Evolutionary conservation across 2,797 vertebrate species (phyloP), one percentile per base, ranked within the genome.

Genomic region (Platalea minor): DNA sequence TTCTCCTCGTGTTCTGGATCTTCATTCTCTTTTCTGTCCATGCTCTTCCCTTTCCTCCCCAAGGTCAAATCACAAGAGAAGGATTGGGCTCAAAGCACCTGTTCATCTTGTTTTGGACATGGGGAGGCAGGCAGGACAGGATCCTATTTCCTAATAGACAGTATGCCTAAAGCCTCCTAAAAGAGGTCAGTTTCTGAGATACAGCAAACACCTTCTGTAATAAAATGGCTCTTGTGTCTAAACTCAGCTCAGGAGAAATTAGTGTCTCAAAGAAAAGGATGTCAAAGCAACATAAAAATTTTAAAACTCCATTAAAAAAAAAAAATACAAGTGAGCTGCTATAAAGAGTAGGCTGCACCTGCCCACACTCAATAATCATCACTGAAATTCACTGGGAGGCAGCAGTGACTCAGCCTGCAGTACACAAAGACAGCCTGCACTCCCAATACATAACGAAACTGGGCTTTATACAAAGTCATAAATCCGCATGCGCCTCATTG

Each of bases 371-470:
- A 15, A 85, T 84, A 29, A 89, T 89, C 94, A 91, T 31, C 78
- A 84, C 92, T 19, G 1, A 83, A 94, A 94, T 85, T 96, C 87
- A 89, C 95, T 25, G 88, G 81, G 93, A 96, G 81, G 92, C 93
- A 92, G 88, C 41, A 37, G 53, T 96, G 91, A 97, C 89, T 96
- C 95, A 97, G 91, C 48, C 96, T 94, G 92, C 77, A 46, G 93
- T 35, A 77, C 45, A 80, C 72, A 77, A 67, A 95, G 65, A 39
- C 73, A 82, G 60, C 61, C 35, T 45, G 24, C 50, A 73, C 63
- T 95, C 68, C 74, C 5, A 48, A 45, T 2, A 29, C 39, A 15
- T 35, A 74, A 67, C 7, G 87, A 64, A 92, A 37, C 29, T 3
- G 28, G 70, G 94, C 91, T 91, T 31, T 33, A 65, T 57, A 69